phyloP scores from a whole-genome alignment of 2,797 vertebrate species.

The Morelia viridis region DNA sequence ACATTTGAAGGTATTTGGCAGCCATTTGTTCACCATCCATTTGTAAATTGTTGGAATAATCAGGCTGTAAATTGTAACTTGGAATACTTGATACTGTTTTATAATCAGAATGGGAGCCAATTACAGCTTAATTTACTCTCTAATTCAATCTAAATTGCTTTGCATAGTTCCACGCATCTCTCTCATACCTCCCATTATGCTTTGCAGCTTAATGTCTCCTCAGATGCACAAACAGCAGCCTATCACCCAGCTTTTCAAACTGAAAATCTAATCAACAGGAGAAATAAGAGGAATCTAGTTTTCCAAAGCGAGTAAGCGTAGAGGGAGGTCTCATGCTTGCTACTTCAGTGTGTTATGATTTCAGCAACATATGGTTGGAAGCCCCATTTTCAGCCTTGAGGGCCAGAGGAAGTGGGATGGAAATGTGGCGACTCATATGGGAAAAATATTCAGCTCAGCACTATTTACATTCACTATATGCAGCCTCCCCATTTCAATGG shows the following conservation, averaged over 20 bases:
- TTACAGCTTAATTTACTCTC: slow-evolving; percentile 26
- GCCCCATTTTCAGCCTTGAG: neutral
- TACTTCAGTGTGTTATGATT: neutral
- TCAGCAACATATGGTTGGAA: neutral
- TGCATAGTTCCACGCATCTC: neutral
- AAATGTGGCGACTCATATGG: no score
- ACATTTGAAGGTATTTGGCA: slow-evolving; percentile 1
- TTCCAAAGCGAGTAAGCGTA: neutral
- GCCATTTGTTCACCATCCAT: neutral
- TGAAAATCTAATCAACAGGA: neutral
- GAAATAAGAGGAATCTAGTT: neutral
- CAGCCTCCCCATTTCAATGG: neutral
- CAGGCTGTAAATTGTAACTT: slow-evolving; percentile 26
- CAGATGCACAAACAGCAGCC: neutral
- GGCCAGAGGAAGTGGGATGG: neutral
- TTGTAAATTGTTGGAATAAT: slow-evolving; percentile 25
- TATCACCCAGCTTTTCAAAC: no score
- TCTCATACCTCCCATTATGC: neutral
- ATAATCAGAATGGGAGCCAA: slow-evolving; percentile 29
- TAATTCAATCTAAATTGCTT: slow-evolving; percentile 21
- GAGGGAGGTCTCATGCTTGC: neutral
- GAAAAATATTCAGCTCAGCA: neutral
- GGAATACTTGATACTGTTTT: slow-evolving; percentile 17
- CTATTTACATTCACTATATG: neutral
- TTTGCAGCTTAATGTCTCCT: neutral